Conservation (phyloP, 2,888 invertebrate genomes). For the Clanis bilineata region DNA sequence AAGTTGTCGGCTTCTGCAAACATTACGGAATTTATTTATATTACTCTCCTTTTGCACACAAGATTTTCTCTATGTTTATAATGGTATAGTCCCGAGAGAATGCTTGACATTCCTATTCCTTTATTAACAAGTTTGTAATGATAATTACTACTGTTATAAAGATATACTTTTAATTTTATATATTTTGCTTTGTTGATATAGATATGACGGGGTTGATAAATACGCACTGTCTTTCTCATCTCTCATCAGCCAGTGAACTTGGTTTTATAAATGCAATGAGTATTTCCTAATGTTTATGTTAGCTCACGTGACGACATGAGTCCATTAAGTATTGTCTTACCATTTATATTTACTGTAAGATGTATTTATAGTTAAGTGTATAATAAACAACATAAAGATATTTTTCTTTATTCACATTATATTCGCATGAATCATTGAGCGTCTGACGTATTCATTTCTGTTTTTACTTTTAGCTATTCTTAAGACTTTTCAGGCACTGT, state of each 20-base stretch:
- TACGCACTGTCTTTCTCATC: not conserved
- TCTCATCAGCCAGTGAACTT: conserved; percentile 9
- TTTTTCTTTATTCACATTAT: not conserved
- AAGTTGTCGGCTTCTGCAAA: conserved; percentile 26
- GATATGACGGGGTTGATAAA: not conserved
- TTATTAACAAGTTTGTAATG: not conserved
- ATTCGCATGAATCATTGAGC: not conserved
- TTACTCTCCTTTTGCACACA: conserved; percentile 14
- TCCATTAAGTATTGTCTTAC: not conserved
- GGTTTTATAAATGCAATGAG: not conserved
- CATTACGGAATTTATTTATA: conserved; percentile 22
- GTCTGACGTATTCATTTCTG: not conserved
- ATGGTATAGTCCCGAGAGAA: conserved; percentile 17
- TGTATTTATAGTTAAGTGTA: not conserved
- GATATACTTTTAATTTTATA: not conserved
- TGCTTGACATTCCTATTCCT: not conserved
- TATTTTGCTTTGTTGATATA: not conserved
- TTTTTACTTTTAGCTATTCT: not conserved
- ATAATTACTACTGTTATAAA: not conserved
- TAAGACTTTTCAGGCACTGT: not conserved
- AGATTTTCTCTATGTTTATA: conserved; percentile 15
- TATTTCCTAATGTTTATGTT: not conserved
- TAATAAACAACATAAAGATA: not conserved
- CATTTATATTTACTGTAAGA: not conserved
- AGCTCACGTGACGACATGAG: not conserved